Conservation (phyloP, 2,888 invertebrate species). For the Hirtodrosophila histrioides region DNA sequence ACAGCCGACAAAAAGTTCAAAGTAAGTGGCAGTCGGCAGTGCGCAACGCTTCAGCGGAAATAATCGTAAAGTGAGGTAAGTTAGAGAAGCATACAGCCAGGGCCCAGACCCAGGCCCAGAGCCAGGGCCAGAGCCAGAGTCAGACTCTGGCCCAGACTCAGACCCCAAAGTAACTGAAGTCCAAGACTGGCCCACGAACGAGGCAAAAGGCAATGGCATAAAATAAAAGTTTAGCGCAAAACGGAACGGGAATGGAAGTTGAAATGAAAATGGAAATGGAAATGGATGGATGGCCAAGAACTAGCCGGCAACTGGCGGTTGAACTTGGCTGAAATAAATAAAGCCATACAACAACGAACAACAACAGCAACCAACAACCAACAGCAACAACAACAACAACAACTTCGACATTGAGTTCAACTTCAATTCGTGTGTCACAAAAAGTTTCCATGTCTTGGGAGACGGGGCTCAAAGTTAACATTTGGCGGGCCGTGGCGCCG, state of each 20-base stretch:
- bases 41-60: slow-evolving; percentile 76
- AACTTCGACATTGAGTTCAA: slow-evolving; percentile 41
- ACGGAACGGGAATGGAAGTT: slow-evolving; percentile 49
- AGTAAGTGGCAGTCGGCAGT: slow-evolving; percentile 67
- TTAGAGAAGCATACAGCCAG: slow-evolving; percentile 13
- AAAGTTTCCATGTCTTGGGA: slow-evolving; percentile 20
- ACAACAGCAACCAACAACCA: slow-evolving; percentile 45
- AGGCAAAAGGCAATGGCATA: slow-evolving; percentile 58
- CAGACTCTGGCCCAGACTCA: too few species aligned
- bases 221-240: slow-evolving; percentile 71
- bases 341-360: slow-evolving; percentile 66
- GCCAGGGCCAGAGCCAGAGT: too few species aligned
- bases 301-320: slow-evolving; percentile 52
- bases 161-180: slow-evolving; percentile 20
- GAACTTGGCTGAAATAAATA: slow-evolving; percentile 77
- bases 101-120: background rate
- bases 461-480: slow-evolving; percentile 39
- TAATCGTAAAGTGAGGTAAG: slow-evolving; percentile 76
- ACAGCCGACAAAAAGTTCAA: slow-evolving; percentile 62
- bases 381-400: slow-evolving; percentile 36
- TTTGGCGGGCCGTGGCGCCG: slow-evolving; percentile 42
- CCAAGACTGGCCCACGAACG: slow-evolving; percentile 30
- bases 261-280: slow-evolving; percentile 56
- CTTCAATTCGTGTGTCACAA: slow-evolving; percentile 55
- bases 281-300: slow-evolving; percentile 31